A percentile compares a stretch with the other conserved stretches of the same genome.
phyloP scores from a whole-genome alignment of 2,113 vertebrate species.

The Carassius auratus region DNA sequence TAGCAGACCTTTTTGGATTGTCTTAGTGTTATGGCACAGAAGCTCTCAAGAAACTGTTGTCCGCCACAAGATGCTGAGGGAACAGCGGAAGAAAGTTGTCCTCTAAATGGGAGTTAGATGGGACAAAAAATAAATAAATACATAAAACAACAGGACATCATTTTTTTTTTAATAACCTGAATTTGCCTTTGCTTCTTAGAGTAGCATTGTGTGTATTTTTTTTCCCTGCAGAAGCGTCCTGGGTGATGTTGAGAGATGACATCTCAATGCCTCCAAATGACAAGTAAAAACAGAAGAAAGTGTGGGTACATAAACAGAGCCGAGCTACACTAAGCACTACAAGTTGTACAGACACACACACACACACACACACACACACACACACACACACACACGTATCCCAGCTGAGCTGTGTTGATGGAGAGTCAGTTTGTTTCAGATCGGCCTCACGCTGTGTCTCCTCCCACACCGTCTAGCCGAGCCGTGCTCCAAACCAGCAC shows the following conservation, averaged over 20 bases:
- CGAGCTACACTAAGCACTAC: background rate
- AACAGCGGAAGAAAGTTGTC: background rate
- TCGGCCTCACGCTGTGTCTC: background rate
- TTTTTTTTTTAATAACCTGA: background rate
- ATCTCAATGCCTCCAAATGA: constrained; percentile 5
- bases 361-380: background rate
- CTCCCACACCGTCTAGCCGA: constrained; percentile 20
- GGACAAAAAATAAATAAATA: no score
- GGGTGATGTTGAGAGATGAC: background rate
- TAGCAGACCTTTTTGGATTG: constrained; percentile 30
- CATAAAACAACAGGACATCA: no score
- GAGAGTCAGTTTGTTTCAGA: constrained; percentile 21
- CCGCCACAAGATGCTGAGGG: background rate
- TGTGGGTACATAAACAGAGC: background rate
- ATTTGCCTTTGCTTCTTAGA: background rate
- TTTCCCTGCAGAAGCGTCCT: background rate
- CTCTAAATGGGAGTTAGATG: constrained; percentile 1
- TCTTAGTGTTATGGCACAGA: constrained; percentile 37
- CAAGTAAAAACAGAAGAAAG: background rate
- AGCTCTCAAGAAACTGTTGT: background rate
- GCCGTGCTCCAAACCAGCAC: background rate
- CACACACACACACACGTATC: background rate
- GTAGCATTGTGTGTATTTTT: background rate
- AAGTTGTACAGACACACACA: background rate
- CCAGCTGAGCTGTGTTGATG: background rate